Evolutionary conservation across 2,113 vertebrate genomes (phyloP).

Genomic region (Cnemophilus loriae): DNA sequence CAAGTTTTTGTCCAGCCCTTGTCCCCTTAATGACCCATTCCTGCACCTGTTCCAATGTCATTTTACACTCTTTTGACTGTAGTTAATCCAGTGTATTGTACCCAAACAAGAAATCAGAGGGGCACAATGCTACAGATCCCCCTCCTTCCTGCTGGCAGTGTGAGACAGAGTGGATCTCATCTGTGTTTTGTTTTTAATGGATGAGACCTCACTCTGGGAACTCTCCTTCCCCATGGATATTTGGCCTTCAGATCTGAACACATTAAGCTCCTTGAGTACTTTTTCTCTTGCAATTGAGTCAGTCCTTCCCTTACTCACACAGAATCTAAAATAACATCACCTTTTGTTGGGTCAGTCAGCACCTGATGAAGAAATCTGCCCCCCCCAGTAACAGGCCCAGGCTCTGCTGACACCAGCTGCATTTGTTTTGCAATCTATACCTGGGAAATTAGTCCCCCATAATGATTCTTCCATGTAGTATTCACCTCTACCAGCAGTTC

Average conservation of each 20-base stretch:
- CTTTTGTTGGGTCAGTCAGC: background rate
- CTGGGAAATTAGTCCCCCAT: background rate
- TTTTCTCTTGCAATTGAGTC: background rate
- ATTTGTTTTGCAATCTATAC: background rate
- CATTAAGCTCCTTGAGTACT: background rate
- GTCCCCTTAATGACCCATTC: background rate
- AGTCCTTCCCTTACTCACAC: background rate
- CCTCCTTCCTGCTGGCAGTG: background rate
- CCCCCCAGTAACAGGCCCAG: background rate
- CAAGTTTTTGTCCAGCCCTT: background rate
- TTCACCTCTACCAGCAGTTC: background rate
- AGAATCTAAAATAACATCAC: background rate
- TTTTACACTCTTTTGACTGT: background rate
- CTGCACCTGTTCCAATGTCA: background rate
- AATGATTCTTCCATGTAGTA: rapidly evolving
- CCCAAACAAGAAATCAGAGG: background rate
- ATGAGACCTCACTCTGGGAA: background rate
- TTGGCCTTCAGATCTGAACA: background rate
- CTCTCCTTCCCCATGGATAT: background rate
- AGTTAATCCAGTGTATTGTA: background rate
- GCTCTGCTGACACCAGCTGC: background rate
- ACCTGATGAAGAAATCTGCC: background rate
- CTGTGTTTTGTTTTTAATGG: background rate
- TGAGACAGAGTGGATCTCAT: background rate
- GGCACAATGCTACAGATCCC: background rate